These are phyloP conservation scores for Micoletzkya japonica DNA, from an alignment of 2,888 invertebrate genomes.

Conservation along the genomic window DNA sequence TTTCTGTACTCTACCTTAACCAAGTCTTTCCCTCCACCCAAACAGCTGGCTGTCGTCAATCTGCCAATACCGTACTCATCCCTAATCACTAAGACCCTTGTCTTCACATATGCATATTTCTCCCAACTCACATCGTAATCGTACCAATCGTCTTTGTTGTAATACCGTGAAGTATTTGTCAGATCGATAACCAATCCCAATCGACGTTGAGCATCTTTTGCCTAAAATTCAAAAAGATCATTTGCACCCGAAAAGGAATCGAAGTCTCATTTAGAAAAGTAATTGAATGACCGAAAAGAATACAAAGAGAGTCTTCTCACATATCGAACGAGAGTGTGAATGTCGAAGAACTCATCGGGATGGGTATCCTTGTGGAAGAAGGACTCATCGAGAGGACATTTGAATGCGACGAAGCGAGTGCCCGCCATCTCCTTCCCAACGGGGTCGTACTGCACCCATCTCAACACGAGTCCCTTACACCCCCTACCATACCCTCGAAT, in stretches of 20 bases:
- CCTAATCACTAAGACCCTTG: slow-evolving; percentile 31
- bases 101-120: not conserved
- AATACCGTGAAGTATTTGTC: slow-evolving; percentile 65
- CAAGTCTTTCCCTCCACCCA: no score
- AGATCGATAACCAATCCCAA: slow-evolving; percentile 66
- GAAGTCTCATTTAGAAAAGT: not conserved
- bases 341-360: slow-evolving; percentile 39
- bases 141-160: slow-evolving; percentile 40
- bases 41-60: no score
- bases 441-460: slow-evolving; percentile 64
- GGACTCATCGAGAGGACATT: slow-evolving; percentile 73
- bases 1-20: slow-evolving; percentile 59
- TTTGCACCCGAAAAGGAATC: not conserved
- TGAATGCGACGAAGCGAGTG: slow-evolving; percentile 77
- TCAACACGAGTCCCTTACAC: no score
- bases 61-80: not conserved
- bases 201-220: slow-evolving; percentile 48
- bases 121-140: slow-evolving; percentile 43
- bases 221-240: slow-evolving; percentile 24
- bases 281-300: not conserved
- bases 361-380: slow-evolving; percentile 48
- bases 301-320: slow-evolving; percentile 21
- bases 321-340: slow-evolving; percentile 24
- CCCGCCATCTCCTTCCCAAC: slow-evolving; percentile 73
- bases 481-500: no score